Evolutionary conservation across 2,888 invertebrate genomes (phyloP).

Genomic region (Drosophila anomalipes): DNA sequence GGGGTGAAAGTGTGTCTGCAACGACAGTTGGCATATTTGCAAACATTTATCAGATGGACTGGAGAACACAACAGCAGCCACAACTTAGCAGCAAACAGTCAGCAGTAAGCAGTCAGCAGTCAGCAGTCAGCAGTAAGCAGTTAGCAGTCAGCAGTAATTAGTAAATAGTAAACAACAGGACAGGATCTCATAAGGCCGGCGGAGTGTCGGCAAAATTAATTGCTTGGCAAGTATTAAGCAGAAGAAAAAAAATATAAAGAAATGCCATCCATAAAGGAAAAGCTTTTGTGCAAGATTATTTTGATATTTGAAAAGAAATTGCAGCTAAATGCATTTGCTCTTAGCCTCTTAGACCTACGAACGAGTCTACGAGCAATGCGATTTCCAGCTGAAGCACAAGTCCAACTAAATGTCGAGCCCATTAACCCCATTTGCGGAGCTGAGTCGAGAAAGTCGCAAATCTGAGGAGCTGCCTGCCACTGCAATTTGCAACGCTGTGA

Average conservation of each 20-base stretch:
- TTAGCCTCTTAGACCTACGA: slow-evolving; percentile 12
- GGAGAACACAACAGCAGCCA: slow-evolving; percentile 39
- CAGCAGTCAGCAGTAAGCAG: neutral
- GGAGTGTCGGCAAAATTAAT: slow-evolving; percentile 55
- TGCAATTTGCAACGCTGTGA: slow-evolving; percentile 14
- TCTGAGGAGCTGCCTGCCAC: slow-evolving; percentile 29
- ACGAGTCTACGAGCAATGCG: neutral
- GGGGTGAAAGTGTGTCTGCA: slow-evolving; percentile 33
- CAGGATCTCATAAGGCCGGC: slow-evolving; percentile 7
- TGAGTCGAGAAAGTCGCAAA: slow-evolving; percentile 24
- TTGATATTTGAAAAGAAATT: slow-evolving; percentile 58
- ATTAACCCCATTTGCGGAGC: slow-evolving; percentile 54
- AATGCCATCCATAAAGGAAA: slow-evolving; percentile 50
- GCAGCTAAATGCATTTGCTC: slow-evolving; percentile 52
- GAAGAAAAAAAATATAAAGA: slow-evolving; percentile 14
- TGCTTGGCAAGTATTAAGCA: slow-evolving; percentile 40
- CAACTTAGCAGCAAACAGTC: slow-evolving; percentile 6
- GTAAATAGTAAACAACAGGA: slow-evolving; percentile 5
- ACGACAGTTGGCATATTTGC: slow-evolving; percentile 35
- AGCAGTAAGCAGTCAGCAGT: neutral
- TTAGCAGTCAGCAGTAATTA: neutral
- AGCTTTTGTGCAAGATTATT: slow-evolving; percentile 44
- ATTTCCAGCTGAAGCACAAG: neutral
- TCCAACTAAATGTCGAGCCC: slow-evolving; percentile 35
- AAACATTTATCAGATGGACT: slow-evolving; percentile 41